Evolutionary conservation across 1,140 invertebrate species (phyloP), one percentile per base, ranked within the genome.

Genomic region (Bombus affinis): DNA sequence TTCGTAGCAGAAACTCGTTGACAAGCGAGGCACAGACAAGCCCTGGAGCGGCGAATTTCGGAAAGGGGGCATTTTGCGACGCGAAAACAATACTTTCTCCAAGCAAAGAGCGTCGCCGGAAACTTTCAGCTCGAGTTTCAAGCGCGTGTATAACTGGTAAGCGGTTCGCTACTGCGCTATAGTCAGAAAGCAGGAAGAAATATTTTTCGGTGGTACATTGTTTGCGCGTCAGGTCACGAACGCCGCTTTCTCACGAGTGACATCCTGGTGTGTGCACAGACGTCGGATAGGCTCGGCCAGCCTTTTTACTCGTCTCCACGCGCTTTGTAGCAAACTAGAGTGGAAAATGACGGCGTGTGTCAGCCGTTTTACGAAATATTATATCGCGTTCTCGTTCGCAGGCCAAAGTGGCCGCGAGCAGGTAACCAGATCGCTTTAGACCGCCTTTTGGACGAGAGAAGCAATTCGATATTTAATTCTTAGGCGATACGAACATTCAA

Each of bases 401-500:
- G 62, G 35, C 68, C 68, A 74, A 84, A 76, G 81, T 84, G 78
- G 81, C 88, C 86, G 65, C 66, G 77, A 72, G 81, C 86, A 62
- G 81, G 81, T 87, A 86, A 79, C 81, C 62, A n/a, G 74, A 75
- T 39, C 81, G 73, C 32, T 76, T 79, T 15, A 22, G 15, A 32
- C 53, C 76, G 44, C 44, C 66, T 79, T 32, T 32, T 35, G 28
- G 62, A 57, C n/a, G 35, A 85, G 75, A 73, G 72, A 71, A 81
- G 39, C 81, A 32, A 77, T 28, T 35, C 71, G 76, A 87, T 88
- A 87, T 88, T 53, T 88, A 80, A 83, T 87, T 68, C 75, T 87
- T 28, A 59, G 25, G 53, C 57, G 39, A 73, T 42, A 42, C 35
- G 18, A 78, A 32, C 37, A 18, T 42, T 62, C 22, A 62, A 39